Evolutionary conservation across 2,113 vertebrate genomes (phyloP).

Genomic region (pig (Sus scrofa)): DNA sequence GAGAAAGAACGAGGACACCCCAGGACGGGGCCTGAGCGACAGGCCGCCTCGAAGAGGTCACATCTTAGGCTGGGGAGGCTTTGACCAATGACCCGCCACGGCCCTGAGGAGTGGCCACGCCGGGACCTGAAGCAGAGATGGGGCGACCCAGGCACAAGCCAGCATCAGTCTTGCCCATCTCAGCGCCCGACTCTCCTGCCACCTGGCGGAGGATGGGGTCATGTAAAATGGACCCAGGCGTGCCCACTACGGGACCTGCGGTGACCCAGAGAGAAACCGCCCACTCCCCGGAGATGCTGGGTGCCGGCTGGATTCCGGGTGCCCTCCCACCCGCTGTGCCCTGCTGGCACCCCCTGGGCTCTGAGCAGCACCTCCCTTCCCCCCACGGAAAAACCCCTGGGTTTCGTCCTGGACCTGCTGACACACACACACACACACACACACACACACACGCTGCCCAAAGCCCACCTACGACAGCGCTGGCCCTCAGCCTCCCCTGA

Average conservation of each 20-base stretch:
- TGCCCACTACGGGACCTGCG: no score
- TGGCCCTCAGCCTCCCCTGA: neutral
- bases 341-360: accelerated
- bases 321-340: neutral
- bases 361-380: neutral
- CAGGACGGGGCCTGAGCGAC: neutral
- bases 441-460: accelerated
- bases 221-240: accelerated
- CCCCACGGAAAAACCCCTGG: accelerated
- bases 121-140: neutral
- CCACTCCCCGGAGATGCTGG: neutral
- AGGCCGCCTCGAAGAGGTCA: neutral
- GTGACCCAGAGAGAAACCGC: accelerated
- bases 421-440: accelerated
- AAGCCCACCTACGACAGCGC: neutral
- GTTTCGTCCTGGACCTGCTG: neutral
- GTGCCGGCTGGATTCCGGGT: accelerated
- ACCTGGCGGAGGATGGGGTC: neutral
- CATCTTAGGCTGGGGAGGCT: accelerated
- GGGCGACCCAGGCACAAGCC: no score
- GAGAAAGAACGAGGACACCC: neutral
- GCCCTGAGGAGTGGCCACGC: neutral
- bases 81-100: neutral
- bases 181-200: neutral
- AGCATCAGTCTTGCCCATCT: neutral